Evolutionary conservation across 2,113 vertebrate genomes (phyloP), one percentile per base, ranked within the genome.

Genomic region (Oryzias curvinotus): DNA sequence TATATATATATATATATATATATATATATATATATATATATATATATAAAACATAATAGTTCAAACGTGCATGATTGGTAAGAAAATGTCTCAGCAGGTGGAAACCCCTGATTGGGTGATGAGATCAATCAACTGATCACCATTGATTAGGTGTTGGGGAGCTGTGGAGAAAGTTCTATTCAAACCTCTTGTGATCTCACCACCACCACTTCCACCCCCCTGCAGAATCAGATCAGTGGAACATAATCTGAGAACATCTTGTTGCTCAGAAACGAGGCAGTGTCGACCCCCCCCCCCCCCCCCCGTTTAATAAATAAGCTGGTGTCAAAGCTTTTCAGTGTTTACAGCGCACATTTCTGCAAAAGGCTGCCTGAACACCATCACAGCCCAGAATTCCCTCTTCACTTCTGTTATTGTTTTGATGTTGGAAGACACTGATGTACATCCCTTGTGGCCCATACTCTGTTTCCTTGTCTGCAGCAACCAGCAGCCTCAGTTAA

Each of bases 111-210:
- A 28, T 28, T 28, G 26, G 26, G 19, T 53, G 18, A 49, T 16
- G 42, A 61, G 59, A 78, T 82, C 77, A 71, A 75, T 84, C 74
- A 77, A 60, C 61, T 52, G 46, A 52, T 57, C 52, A 65, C 74
- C 68, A 85, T 81, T 77, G 74, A 85, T 80, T 59, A 61, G 54
- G 62, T 71, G 57, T 30, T 57, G 60, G 52, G 17, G 45, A 71
- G 68, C 52, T 25, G 26, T 25, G 54, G 26, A 50, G 52, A 60
- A 21, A 52, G 55, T 21, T 15, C 6, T 16, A 17, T 54, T 68
- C 57, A 21, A 36, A 36, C 30, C 30, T 8, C 8, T 36, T 36
- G 30, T 36, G 30, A 8, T 2, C 5, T 7, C 30, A 6, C 7
- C 30, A 7, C 30, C 30, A 2, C 30, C 30, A 5, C 26, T 5